Evolutionary conservation across 1,140 invertebrate species (phyloP).

Genomic region (Polypedilum vanderplanki): DNA sequence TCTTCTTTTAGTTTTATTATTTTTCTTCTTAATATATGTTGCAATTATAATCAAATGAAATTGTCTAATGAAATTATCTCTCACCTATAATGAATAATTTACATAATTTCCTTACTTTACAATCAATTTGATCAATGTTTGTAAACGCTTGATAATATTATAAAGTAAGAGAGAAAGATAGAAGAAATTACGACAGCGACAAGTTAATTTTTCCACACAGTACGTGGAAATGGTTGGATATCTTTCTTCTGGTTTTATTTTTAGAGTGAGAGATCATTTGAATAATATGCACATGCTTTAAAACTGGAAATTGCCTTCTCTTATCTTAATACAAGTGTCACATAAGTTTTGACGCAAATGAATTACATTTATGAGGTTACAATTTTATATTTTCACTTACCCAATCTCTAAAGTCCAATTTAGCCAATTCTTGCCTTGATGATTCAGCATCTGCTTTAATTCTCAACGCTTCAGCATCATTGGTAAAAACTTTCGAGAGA

Average conservation of each 20-base stretch:
- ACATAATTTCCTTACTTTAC: slow-evolving; percentile 3
- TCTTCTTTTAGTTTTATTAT: too few species aligned
- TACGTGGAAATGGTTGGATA: not conserved
- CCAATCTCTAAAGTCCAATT: slow-evolving; percentile 79
- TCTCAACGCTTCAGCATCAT: slow-evolving; percentile 52
- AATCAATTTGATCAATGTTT: slow-evolving; percentile 19
- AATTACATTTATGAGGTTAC: slow-evolving; percentile 5
- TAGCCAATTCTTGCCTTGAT: slow-evolving; percentile 60
- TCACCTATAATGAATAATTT: slow-evolving; percentile 2
- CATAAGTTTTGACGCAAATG: slow-evolving; percentile 35
- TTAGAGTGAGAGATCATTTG: not conserved
- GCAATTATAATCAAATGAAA: not conserved
- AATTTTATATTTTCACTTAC: slow-evolving; percentile 47
- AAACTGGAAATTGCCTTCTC: not conserved
- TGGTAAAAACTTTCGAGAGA: slow-evolving; percentile 69
- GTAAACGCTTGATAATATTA: not conserved
- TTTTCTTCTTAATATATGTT: too few species aligned
- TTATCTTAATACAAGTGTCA: slow-evolving; percentile 9
- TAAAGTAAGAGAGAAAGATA: too few species aligned
- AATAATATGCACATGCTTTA: not conserved
- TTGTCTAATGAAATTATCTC: slow-evolving; percentile 10
- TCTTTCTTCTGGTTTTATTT: not conserved
- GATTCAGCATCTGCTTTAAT: slow-evolving; percentile 50
- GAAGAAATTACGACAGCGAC: not conserved
- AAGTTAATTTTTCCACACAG: not conserved